phyloP scores from a whole-genome alignment of 2,113 vertebrate species.

The Cyanocitta stelleri region DNA sequence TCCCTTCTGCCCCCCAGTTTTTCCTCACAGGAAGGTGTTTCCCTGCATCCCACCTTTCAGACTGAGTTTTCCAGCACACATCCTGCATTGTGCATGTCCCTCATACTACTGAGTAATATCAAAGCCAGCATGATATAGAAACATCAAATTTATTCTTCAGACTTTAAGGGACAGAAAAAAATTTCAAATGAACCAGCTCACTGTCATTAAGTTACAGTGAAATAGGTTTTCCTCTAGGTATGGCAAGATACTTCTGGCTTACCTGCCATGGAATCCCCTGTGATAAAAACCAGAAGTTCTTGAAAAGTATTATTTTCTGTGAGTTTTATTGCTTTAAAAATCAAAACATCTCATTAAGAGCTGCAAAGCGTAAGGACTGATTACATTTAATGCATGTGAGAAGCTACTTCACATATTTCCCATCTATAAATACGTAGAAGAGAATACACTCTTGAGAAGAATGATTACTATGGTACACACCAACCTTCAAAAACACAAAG shows the following conservation, averaged over 20 bases:
- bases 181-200: neutral
- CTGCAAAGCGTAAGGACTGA: neutral
- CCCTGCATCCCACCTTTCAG: neutral
- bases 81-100: rapidly evolving
- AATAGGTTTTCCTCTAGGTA: neutral
- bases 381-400: neutral
- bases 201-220: neutral
- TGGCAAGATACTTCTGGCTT: neutral
- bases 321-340: neutral
- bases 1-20: neutral
- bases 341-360: neutral
- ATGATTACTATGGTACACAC: neutral
- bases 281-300: neutral
- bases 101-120: neutral
- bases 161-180: neutral
- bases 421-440: neutral
- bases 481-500: neutral
- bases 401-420: neutral
- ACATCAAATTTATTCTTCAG: neutral
- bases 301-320: neutral
- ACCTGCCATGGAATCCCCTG: neutral
- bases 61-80: neutral
- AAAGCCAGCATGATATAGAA: neutral
- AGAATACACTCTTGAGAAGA: neutral
- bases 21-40: neutral